Evolutionary conservation across 2,888 invertebrate species (phyloP).

Genomic region (Resseliella maxima): DNA sequence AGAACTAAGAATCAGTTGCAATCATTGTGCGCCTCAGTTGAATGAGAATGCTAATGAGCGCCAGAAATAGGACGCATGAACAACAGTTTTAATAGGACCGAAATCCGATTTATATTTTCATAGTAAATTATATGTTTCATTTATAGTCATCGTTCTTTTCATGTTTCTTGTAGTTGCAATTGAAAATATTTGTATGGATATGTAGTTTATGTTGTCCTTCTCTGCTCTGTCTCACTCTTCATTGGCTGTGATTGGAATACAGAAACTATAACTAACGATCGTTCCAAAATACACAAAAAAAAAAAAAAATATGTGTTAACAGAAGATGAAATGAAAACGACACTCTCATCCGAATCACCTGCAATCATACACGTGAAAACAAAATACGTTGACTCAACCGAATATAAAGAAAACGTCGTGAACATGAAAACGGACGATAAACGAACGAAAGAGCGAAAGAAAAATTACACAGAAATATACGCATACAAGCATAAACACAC

Average conservation of each 20-base stretch:
- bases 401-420: neutral
- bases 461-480: neutral
- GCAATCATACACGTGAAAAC: neutral
- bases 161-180: neutral
- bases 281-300: neutral
- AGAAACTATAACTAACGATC: constrained; percentile 1
- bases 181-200: no score
- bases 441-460: neutral
- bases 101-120: constrained; percentile 47
- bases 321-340: constrained; percentile 29
- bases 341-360: neutral
- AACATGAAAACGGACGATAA: neutral
- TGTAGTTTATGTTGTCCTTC: neutral
- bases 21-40: neutral
- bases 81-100: constrained; percentile 29
- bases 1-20: neutral
- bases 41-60: constrained; percentile 27
- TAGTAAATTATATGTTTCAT: constrained; percentile 46
- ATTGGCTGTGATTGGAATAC: neutral
- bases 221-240: neutral
- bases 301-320: constrained; percentile 42
- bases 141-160: neutral
- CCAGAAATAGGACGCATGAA: neutral
- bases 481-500: no score
- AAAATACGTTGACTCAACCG: neutral